A percentile compares a stretch with the other conserved stretches of the same genome.
phyloP scores from a whole-genome alignment of 2,888 invertebrate species.

The Agriopis aurantiaria region DNA sequence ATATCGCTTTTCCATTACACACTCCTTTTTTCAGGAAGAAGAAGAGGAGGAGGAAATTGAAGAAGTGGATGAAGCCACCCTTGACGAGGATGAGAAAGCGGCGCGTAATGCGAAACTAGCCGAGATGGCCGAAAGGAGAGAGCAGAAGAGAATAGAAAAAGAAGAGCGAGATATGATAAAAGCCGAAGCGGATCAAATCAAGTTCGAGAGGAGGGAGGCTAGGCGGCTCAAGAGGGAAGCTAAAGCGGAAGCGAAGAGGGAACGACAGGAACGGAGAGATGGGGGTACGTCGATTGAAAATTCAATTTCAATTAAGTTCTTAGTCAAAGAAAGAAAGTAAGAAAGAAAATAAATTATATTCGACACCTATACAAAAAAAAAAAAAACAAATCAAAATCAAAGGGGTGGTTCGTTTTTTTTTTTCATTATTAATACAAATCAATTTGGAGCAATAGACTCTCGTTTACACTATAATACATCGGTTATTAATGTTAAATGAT shows the following conservation, averaged over 20 bases:
- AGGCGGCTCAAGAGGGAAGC: constrained; percentile 70
- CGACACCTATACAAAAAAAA: too few relatives aligned
- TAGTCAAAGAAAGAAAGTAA: too few relatives aligned
- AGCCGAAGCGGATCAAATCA: constrained; percentile 62
- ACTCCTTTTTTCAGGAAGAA: constrained; percentile 53
- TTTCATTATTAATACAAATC: too few relatives aligned
- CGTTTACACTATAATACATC: too few relatives aligned
- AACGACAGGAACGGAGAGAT: constrained; percentile 68
- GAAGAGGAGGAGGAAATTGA: constrained; percentile 71
- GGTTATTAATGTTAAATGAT: too few relatives aligned
- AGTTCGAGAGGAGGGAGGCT: constrained; percentile 69
- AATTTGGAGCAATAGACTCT: too few relatives aligned
- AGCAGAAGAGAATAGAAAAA: constrained; percentile 61
- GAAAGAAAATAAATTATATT: too few relatives aligned
- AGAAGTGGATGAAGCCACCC: constrained; percentile 73
- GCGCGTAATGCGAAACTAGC: constrained; percentile 63
- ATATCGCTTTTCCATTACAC: too few relatives aligned
- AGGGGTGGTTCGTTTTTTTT: too few relatives aligned
- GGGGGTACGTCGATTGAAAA: constrained; percentile 57
- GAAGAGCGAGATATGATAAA: constrained; percentile 65
- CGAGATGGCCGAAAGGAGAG: constrained; percentile 60
- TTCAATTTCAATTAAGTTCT: too few relatives aligned
- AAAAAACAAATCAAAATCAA: too few relatives aligned
- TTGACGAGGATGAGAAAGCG: constrained; percentile 76
- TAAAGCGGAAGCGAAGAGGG: constrained; percentile 63